Conservation (phyloP, 2,888 invertebrate genomes). For the Xanthia icteritia region DNA sequence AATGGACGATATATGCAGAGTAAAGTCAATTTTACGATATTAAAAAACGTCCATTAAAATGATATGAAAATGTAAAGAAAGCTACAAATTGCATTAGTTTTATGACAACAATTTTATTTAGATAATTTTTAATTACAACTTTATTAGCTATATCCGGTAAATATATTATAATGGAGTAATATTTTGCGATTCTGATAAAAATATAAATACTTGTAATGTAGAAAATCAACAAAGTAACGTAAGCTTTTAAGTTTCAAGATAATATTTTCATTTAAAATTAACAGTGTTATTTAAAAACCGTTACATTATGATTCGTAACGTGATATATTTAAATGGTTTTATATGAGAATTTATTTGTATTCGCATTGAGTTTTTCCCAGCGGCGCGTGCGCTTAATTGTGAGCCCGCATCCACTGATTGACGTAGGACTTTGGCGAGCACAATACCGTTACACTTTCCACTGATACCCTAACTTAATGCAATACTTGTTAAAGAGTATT, state of each 20-base stretch:
- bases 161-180: neutral
- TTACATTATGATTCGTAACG: slow-evolving; percentile 48
- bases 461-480: slow-evolving; percentile 73
- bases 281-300: slow-evolving; percentile 38
- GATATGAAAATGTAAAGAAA: neutral
- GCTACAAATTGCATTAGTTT: slow-evolving; percentile 16
- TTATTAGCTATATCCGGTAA: slow-evolving; percentile 20
- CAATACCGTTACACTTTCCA: slow-evolving; percentile 85
- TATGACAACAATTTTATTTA: slow-evolving; percentile 19
- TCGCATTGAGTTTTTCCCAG: slow-evolving; percentile 80
- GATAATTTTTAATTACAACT: slow-evolving; percentile 26
- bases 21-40: neutral
- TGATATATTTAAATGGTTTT: slow-evolving; percentile 76
- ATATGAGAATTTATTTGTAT: slow-evolving; percentile 86
- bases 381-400: slow-evolving; percentile 88
- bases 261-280: neutral
- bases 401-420: slow-evolving; percentile 88
- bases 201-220: neutral
- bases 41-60: slow-evolving; percentile 2
- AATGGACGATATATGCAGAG: neutral
- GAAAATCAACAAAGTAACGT: slow-evolving; percentile 6
- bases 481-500: slow-evolving; percentile 65
- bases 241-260: slow-evolving; percentile 5
- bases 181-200: slow-evolving; percentile 19
- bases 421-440: slow-evolving; percentile 76